These are phyloP conservation scores for Tribolium castaneum DNA, from an alignment of 1,140 invertebrate species.

Conservation along the genomic window DNA sequence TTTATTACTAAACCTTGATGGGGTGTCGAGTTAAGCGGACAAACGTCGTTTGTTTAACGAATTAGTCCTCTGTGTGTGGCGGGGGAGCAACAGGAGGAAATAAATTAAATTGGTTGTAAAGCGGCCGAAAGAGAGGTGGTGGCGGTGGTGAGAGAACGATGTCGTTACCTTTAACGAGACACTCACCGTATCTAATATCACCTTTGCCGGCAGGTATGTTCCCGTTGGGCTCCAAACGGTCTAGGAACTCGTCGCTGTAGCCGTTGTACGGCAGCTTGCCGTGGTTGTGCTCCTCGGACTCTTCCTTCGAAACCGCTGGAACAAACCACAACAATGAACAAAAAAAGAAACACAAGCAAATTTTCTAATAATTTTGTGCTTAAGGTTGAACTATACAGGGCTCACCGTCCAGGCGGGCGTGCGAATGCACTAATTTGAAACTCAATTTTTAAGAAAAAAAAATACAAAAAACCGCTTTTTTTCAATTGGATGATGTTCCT, in stretches of 20 bases:
- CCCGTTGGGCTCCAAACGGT: constrained; percentile 88
- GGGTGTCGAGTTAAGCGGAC: constrained; percentile 4
- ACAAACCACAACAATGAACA: constrained; percentile 56
- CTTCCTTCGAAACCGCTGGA: constrained; percentile 81
- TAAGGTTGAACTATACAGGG: no score
- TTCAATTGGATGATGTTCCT: no score
- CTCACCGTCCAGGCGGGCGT: no score
- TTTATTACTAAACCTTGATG: not conserved
- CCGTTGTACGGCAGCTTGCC: constrained; percentile 86
- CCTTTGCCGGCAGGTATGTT: constrained; percentile 77
- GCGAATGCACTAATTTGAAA: no score
- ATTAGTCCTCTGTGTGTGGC: not conserved
- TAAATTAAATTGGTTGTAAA: constrained; percentile 33
- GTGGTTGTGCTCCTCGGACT: constrained; percentile 74
- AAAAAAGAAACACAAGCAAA: not conserved
- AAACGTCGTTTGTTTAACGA: constrained; percentile 12
- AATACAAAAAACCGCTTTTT: no score
- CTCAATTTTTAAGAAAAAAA: no score
- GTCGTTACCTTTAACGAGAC: constrained; percentile 20
- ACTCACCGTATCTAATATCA: constrained; percentile 64
- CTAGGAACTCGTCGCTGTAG: constrained; percentile 91
- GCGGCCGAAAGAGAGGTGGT: not conserved
- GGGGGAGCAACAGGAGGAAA: not conserved
- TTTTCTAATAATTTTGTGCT: no score
- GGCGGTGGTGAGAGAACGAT: not conserved